Percentiles rank a stretch among this genome's conserved stretches.
These are phyloP conservation scores for Henricia sp. DNA, from an alignment of 53 echinoderm and acorn worm genomes.

Conservation along the genomic window DNA sequence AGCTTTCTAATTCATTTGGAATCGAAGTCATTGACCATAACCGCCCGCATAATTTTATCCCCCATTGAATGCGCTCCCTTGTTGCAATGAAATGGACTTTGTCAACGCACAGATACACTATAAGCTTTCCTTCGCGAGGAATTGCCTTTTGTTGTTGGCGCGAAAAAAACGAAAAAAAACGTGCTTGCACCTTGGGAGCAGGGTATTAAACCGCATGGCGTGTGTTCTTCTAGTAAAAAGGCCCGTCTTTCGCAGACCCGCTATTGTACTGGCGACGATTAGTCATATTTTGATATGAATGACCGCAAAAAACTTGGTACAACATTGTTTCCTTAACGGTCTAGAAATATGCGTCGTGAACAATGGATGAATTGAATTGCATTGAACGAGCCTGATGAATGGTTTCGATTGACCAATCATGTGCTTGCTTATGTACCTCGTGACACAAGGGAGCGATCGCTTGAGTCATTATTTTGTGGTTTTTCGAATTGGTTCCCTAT, in stretches of 20 bases:
- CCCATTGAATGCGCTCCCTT: slow-evolving; percentile 2
- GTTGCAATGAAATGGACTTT: not conserved
- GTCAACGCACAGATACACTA: slow-evolving; percentile 29
- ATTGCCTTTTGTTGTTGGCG: slow-evolving; percentile 44
- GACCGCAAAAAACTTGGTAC: slow-evolving; percentile 25
- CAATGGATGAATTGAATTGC: slow-evolving; percentile 6
- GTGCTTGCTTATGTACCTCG: not conserved
- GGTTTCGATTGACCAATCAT: slow-evolving; percentile 24
- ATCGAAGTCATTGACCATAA: no score
- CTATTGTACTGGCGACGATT: not conserved
- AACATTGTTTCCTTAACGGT: slow-evolving; percentile 36
- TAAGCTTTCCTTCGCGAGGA: slow-evolving; percentile 23
- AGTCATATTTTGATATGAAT: slow-evolving; percentile 29
- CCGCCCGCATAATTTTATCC: slow-evolving; percentile 4
- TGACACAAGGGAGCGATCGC: no score
- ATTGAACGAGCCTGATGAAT: slow-evolving; percentile 3
- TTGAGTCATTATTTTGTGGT: not conserved
- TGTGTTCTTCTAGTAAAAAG: no score
- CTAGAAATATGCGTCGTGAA: slow-evolving; percentile 42
- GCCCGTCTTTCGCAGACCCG: no score
- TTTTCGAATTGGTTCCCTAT: not conserved
- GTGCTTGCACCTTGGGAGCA: slow-evolving; percentile 25
- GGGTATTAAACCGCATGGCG: slow-evolving; percentile 14
- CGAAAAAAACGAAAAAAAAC: no score
- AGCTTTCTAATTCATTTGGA: no score